phyloP scores from a whole-genome alignment of 2,113 vertebrate species.

The Vulpes lagopus region DNA sequence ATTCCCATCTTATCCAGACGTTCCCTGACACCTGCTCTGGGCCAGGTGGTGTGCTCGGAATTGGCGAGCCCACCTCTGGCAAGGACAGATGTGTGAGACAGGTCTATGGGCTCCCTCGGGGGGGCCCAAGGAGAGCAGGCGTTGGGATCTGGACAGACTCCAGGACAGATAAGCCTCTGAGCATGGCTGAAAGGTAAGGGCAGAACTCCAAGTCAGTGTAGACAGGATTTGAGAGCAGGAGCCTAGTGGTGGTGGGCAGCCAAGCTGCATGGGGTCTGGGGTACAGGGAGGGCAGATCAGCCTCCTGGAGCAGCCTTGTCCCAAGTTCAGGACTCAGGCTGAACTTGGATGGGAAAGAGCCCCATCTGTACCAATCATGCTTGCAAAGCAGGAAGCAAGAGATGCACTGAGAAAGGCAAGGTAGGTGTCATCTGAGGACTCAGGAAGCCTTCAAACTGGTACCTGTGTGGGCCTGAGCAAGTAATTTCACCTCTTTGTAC shows the following conservation, averaged over 20 bases:
- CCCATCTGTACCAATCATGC: not conserved
- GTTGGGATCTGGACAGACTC: not conserved
- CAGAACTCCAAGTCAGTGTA: not conserved
- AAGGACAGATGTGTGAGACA: not conserved
- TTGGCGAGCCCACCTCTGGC: not conserved
- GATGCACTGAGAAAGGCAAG: not conserved
- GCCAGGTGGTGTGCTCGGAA: not conserved
- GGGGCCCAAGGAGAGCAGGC: not conserved
- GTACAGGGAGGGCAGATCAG: not conserved
- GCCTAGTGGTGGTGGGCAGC: not conserved
- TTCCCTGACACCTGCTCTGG: not conserved
- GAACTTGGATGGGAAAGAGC: not conserved
- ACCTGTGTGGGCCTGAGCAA: not conserved
- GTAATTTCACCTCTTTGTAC: not conserved
- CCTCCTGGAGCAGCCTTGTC: not conserved
- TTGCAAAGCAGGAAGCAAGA: too few relatives aligned
- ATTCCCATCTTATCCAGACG: not conserved
- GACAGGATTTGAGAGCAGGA: not conserved
- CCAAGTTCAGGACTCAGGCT: not conserved
- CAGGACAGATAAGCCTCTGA: not conserved
- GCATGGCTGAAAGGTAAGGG: not conserved
- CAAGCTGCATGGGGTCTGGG: not conserved
- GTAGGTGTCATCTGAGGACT: not conserved
- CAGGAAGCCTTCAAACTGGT: not conserved
- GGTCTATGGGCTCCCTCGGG: rapidly evolving